phyloP scores from a whole-genome alignment of 2,797 vertebrate genomes.

The Atherinosoma microstoma region DNA sequence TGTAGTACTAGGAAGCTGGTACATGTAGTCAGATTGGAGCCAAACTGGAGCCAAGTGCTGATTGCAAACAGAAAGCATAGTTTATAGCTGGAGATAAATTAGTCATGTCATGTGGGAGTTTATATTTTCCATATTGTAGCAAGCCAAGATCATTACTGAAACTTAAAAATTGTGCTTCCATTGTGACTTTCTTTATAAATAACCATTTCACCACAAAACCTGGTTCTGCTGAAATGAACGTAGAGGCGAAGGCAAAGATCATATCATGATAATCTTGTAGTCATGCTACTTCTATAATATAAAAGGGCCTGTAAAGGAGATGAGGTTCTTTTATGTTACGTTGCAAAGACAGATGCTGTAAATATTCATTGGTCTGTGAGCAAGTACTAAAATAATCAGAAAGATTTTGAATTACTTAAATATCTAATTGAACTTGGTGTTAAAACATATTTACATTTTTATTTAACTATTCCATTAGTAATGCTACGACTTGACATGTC shows the following conservation, averaged over 20 bases:
- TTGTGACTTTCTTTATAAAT: constrained; percentile 11
- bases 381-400: background rate
- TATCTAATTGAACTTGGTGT: background rate
- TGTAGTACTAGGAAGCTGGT: constrained; percentile 10
- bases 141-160: constrained; percentile 17
- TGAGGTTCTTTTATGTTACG: background rate
- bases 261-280: constrained; percentile 3
- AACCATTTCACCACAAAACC: constrained; percentile 1
- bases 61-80: constrained; percentile 44
- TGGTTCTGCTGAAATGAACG: constrained; percentile 14
- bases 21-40: constrained; percentile 3
- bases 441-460: background rate
- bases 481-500: background rate
- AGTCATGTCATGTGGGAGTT: constrained; percentile 33
- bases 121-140: constrained; percentile 38
- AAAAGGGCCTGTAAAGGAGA: background rate
- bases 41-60: constrained; percentile 27
- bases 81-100: constrained; percentile 48
- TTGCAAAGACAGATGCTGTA: background rate
- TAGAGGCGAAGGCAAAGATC: background rate
- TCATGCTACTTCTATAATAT: background rate
- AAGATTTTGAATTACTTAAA: background rate
- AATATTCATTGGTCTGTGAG: background rate
- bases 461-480: background rate
- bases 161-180: constrained; percentile 16